Evolutionary conservation across 2,113 vertebrate species (phyloP), one percentile per base, ranked within the genome.

Genomic region (Diadophis punctatus): DNA sequence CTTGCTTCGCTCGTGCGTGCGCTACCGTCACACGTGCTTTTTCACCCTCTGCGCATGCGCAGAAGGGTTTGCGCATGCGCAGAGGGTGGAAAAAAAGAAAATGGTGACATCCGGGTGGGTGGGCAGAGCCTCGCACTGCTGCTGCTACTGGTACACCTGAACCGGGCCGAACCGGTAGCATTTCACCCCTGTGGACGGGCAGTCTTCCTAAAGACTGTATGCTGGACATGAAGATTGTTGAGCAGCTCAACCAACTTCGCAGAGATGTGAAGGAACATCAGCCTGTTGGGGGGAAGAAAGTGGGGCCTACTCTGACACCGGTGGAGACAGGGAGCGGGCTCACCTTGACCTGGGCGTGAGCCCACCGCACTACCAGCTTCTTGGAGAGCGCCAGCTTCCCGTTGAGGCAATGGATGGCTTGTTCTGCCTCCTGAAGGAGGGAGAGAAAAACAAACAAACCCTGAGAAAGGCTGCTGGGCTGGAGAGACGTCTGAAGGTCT

Each of bases 341-440:
- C 95, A 99, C 99, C 98, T 99, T 99, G 94, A 99, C 98, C 96
- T 99, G 99, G 84, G 99, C 99, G 0, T 99, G 99, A 9, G 99
- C 99, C 99, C 99, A 99, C 34, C 99, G 98, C 90, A 99, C 99
- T 84, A 99, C 99, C 95, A 99, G 88, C 90, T 99, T 99, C 97
- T 99, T 99, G n/a, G 99, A 99, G 94, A 99, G 97, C 34, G 99
- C 99, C 95, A 99, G 97, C 94, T 99, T 99, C 93, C 99, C 99
- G 95, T 99, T 99, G 95, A 99, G 98, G 97, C 99, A 98, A 91
- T 99, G 99, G 96, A 99, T 99, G 1, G 99, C 99, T 94, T 98
- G 98, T 87, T 99, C 99, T 4, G 99, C 99, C 97, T 99, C 99
- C 99, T 99, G 97, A 93, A 56, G 90, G 93, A 95, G 95, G 16